Conservation (phyloP, 2,113 vertebrate genomes). For the Galbula dea region DNA sequence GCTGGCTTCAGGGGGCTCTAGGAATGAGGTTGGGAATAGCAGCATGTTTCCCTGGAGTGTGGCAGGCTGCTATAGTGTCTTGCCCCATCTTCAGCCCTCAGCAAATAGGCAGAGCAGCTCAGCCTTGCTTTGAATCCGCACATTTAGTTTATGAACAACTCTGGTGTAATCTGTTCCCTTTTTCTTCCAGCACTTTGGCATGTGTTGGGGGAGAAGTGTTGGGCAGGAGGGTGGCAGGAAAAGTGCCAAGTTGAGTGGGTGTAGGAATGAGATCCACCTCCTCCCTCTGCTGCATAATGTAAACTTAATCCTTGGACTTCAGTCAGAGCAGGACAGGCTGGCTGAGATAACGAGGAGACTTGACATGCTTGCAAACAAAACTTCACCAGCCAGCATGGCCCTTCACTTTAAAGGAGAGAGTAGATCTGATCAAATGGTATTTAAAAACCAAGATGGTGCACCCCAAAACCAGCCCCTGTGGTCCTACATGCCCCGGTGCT, state of each 20-base stretch:
- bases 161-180: rapidly evolving
- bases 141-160: rapidly evolving
- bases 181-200: neutral
- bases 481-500: neutral
- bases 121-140: neutral
- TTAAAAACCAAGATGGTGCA: neutral
- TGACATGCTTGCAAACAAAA: neutral
- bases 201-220: neutral
- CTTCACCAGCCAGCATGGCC: neutral
- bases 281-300: neutral
- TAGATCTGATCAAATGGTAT: neutral
- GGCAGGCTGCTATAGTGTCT: neutral
- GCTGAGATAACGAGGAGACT: neutral
- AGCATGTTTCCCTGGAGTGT: rapidly evolving
- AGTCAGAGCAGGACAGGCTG: neutral
- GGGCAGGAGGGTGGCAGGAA: neutral
- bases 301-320: neutral
- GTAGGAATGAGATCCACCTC: neutral
- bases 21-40: neutral
- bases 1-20: neutral
- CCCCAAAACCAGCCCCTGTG: neutral
- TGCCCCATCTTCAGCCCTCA: neutral
- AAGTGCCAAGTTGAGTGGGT: neutral
- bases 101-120: neutral
- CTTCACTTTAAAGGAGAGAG: neutral